Conservation (phyloP, 1,140 invertebrate genomes). For the Eulimnadia texana region DNA sequence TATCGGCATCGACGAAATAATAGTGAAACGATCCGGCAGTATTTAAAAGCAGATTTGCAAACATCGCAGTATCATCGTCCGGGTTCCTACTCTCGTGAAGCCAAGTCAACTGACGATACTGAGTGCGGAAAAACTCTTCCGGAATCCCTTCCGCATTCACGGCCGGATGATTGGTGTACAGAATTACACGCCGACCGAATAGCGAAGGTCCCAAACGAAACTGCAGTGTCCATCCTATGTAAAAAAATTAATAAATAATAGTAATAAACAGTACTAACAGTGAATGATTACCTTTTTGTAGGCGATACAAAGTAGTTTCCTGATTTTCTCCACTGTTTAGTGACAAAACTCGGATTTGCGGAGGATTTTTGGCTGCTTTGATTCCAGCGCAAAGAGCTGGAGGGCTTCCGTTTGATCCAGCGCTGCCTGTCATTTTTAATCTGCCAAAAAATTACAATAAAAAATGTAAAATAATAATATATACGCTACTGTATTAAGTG, state of each 20-base stretch:
- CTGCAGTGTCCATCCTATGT: conserved; percentile 54
- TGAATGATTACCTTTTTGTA: conserved; percentile 39
- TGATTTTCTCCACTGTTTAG: conserved; percentile 56
- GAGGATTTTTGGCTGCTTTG: too few species aligned
- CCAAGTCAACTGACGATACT: conserved; percentile 34
- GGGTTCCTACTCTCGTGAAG: conserved; percentile 37
- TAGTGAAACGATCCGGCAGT: conserved; percentile 62
- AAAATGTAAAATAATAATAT: too few species aligned
- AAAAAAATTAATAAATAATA: conserved; percentile 20
- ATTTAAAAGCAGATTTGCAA: conserved; percentile 40
- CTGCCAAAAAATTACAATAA: too few species aligned
- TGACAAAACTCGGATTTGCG: conserved; percentile 48
- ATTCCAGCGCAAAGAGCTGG: too few species aligned
- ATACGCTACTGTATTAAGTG: too few species aligned
- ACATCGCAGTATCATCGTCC: conserved; percentile 45
- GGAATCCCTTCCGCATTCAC: conserved; percentile 1
- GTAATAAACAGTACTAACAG: not conserved
- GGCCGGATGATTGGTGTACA: conserved; percentile 71
- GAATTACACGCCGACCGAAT: conserved; percentile 53
- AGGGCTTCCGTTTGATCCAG: too few species aligned
- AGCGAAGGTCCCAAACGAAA: conserved; percentile 68
- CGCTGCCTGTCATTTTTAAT: too few species aligned
- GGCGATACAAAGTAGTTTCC: conserved; percentile 50
- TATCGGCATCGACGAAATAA: conserved; percentile 56
- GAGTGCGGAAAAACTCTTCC: conserved; percentile 30